A percentile compares a stretch with the other conserved stretches of the same genome.
phyloP scores from a whole-genome alignment of 2,113 vertebrate genomes.

The Podocnemis expansa region DNA sequence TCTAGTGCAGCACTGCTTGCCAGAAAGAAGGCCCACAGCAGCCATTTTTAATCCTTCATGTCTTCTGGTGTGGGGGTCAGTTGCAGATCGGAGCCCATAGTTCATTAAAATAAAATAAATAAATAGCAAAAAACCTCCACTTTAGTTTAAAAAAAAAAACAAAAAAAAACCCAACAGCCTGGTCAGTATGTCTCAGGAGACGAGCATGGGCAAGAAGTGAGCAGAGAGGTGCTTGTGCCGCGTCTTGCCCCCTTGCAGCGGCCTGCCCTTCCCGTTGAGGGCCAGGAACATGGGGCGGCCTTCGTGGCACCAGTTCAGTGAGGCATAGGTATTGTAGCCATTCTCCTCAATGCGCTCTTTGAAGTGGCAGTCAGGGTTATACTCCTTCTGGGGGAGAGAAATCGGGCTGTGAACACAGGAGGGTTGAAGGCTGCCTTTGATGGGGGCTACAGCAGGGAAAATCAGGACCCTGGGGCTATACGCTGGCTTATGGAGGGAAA shows the following conservation, averaged over 20 bases:
- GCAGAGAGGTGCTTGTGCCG: slow-evolving; percentile 87
- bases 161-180: no score
- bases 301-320: slow-evolving; percentile 84
- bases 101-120: not conserved
- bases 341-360: slow-evolving; percentile 94
- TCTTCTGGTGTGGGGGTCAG: not conserved
- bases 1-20: no score
- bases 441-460: not conserved
- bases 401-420: not conserved
- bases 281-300: slow-evolving; percentile 93
- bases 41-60: not conserved
- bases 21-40: not conserved
- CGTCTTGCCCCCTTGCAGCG: slow-evolving; percentile 82
- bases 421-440: not conserved
- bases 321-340: slow-evolving; percentile 93
- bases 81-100: not conserved
- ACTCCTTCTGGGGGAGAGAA: slow-evolving; percentile 82
- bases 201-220: slow-evolving; percentile 92
- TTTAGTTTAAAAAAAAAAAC: no score
- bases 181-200: slow-evolving; percentile 80
- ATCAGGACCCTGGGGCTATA: not conserved
- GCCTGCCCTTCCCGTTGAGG: slow-evolving; percentile 84
- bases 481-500: not conserved
- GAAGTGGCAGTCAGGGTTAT: slow-evolving; percentile 90
- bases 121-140: not conserved